These are phyloP conservation scores for Lissonota sp. DNA, from an alignment of 2,888 invertebrate genomes.

Conservation along the genomic window DNA sequence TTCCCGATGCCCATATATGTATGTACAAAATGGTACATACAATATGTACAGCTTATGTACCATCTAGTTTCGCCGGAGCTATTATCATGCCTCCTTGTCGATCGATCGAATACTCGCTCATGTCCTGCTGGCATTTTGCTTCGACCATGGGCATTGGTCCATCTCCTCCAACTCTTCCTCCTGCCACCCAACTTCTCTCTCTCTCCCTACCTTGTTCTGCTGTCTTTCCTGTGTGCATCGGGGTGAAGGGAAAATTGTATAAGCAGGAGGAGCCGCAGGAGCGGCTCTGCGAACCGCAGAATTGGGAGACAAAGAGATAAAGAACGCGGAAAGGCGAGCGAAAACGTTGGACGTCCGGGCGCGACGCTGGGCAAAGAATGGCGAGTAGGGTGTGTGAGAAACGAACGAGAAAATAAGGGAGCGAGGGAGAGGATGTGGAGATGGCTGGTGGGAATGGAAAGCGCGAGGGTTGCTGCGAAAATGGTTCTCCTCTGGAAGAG, in stretches of 20 bases:
- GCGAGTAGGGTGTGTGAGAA: slow-evolving; percentile 14
- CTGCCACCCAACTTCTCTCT: not conserved
- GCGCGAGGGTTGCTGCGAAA: not conserved
- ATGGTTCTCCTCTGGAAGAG: slow-evolving; percentile 1
- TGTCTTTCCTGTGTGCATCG: slow-evolving; percentile 46
- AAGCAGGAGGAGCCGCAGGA: slow-evolving; percentile 55
- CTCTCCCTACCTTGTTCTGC: not conserved
- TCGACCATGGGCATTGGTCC: slow-evolving; percentile 54
- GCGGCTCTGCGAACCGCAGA: slow-evolving; percentile 57
- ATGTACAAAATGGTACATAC: not conserved
- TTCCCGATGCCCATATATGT: slow-evolving; percentile 16
- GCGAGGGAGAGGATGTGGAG: slow-evolving; percentile 9
- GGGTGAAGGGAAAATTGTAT: slow-evolving; percentile 58
- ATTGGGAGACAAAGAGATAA: slow-evolving; percentile 42
- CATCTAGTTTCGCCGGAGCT: slow-evolving; percentile 51
- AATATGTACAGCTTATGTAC: slow-evolving; percentile 5
- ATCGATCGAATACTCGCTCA: slow-evolving; percentile 57
- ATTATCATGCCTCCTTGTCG: slow-evolving; percentile 57
- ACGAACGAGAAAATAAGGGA: slow-evolving; percentile 27
- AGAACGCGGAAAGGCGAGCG: slow-evolving; percentile 4
- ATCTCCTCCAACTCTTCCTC: slow-evolving; percentile 5
- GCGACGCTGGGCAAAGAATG: slow-evolving; percentile 9
- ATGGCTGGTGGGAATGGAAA: slow-evolving; percentile 1
- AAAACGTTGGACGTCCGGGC: not conserved
- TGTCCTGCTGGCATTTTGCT: slow-evolving; percentile 41